Percentiles rank a stretch among this genome's conserved stretches.
These are phyloP conservation scores for Amblyteles armatorius DNA, from an alignment of 2,888 invertebrate species.

Conservation along the genomic window DNA sequence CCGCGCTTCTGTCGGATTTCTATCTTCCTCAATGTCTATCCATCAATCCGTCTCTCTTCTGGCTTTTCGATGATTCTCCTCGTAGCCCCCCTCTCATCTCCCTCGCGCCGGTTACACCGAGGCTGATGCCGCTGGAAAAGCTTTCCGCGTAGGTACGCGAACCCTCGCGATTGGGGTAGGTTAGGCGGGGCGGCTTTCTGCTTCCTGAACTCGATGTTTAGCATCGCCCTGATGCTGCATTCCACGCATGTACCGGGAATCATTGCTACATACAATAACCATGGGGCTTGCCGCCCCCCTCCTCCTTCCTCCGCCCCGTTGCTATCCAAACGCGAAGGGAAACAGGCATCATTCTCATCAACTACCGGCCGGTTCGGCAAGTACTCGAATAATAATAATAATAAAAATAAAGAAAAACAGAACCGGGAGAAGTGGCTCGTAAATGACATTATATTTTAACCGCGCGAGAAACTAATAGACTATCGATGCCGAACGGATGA, in stretches of 20 bases:
- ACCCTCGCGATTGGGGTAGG: slow-evolving; percentile 81
- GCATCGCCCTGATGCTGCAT: slow-evolving; percentile 50
- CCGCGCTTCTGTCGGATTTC: slow-evolving; percentile 56
- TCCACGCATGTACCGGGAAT: slow-evolving; percentile 34
- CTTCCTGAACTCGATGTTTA: slow-evolving; percentile 71
- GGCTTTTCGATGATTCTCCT: slow-evolving; percentile 62
- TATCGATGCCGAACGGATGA: no score
- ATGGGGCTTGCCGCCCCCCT: background rate
- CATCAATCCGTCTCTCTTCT: slow-evolving; percentile 44
- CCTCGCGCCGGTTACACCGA: slow-evolving; percentile 46
- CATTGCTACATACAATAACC: slow-evolving; percentile 43
- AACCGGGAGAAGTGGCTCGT: background rate
- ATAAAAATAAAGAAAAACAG: background rate
- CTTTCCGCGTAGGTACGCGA: slow-evolving; percentile 69
- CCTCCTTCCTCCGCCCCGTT: slow-evolving; percentile 21
- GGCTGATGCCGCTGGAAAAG: slow-evolving; percentile 51
- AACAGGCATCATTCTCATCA: slow-evolving; percentile 17
- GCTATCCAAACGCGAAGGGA: slow-evolving; percentile 38
- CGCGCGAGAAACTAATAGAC: no score
- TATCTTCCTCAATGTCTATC: slow-evolving; percentile 60
- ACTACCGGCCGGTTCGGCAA: background rate
- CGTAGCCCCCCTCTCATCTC: slow-evolving; percentile 60
- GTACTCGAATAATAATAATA: slow-evolving; percentile 10
- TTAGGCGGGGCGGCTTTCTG: slow-evolving; percentile 76
- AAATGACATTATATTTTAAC: no score